Evolutionary conservation across 2,113 vertebrate genomes (phyloP), one percentile per base, ranked within the genome.

Genomic region (Dicerorhinus sumatrensis): DNA sequence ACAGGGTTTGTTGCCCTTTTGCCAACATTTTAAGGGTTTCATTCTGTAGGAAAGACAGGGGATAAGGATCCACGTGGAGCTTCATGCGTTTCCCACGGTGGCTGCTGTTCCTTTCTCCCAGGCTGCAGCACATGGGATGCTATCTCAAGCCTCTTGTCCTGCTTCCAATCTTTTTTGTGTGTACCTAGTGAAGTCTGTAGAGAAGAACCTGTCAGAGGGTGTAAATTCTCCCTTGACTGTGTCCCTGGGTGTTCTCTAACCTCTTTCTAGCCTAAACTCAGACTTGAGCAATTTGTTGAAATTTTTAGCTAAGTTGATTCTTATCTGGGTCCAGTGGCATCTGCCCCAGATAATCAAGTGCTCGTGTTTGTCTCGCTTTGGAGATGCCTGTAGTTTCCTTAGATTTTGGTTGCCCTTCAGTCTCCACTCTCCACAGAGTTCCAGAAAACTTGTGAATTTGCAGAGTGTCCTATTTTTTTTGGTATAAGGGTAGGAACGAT

Each of bases 281-380:
- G 79, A 5, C 63, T 46, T 80, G 84, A 89, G 67, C 67, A 88
- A 46, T 85, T 36, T 79, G 42, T 80, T 96, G 51, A 79, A 73
- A 84, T 51, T 51, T 72, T 90, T 36, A 72, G 70, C 23, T 95
- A 39, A 65, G 48, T 89, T 89, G 85, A 85, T 69, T 94, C 42
- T 89, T 80, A 56, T 73, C 20, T 89, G 58, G 36, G 51, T 65
- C 21, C 23, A 18, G 16, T 39, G 42, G 9, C 33, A 25, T 69
- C 54, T 83, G 48, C 20, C 67, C 33, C 54, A 48, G 39, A 25
- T 60, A 56, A 62, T 25, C 20, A 75, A 48, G 6, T 51, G 72
- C 31, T 79, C 3, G 0, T 36, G 51, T 42, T 54, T 69, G 1
- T 92, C 42, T 84, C 23, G 48, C 39, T 84, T 27, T 67, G 27